These are phyloP conservation scores for Cistogaster globosa DNA, from an alignment of 2,888 invertebrate genomes.

Conservation along the genomic window DNA sequence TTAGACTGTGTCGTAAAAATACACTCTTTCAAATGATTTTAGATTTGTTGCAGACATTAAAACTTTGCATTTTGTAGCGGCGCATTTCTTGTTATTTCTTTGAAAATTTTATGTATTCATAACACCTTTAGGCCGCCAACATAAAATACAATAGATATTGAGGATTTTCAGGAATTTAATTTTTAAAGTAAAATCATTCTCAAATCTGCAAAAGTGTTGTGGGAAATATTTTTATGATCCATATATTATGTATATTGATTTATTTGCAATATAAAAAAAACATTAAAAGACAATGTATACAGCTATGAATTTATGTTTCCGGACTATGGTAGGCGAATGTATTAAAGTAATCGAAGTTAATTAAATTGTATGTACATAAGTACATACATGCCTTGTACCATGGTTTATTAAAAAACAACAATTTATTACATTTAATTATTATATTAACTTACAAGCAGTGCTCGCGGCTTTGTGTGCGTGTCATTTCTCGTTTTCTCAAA, in stretches of 20 bases:
- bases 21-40: slow-evolving; percentile 23
- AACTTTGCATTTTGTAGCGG: slow-evolving; percentile 4
- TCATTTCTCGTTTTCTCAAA: no score
- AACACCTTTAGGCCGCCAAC: slow-evolving; percentile 47
- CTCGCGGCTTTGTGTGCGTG: no score
- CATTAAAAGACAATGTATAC: slow-evolving; percentile 3
- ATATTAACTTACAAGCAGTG: no score
- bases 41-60: slow-evolving; percentile 36
- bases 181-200: slow-evolving; percentile 6
- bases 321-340: no score
- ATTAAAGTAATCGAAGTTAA: no score
- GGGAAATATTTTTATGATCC: slow-evolving; percentile 61
- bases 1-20: slow-evolving; percentile 24
- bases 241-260: slow-evolving; percentile 36
- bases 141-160: slow-evolving; percentile 56
- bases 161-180: slow-evolving; percentile 13
- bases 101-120: slow-evolving; percentile 38
- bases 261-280: background rate
- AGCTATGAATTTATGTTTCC: no score
- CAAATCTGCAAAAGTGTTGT: slow-evolving; percentile 2
- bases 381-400: no score
- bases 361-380: no score
- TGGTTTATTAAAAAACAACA: no score
- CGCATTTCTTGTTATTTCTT: background rate
- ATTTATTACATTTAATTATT: no score